These are phyloP conservation scores for Mercenaria mercenaria DNA, from an alignment of 1,140 invertebrate species.

Conservation along the genomic window DNA sequence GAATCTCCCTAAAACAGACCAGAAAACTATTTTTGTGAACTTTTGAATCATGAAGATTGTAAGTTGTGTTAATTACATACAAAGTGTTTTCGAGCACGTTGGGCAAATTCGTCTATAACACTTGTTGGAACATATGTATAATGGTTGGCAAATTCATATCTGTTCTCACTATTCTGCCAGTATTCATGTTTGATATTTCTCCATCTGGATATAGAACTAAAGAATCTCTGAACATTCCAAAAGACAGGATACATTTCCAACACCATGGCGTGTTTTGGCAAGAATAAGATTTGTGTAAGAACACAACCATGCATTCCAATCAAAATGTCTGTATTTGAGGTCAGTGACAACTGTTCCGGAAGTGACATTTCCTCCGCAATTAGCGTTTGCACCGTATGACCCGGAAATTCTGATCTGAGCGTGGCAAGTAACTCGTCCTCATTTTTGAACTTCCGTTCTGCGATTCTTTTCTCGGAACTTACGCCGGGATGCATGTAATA, in stretches of 20 bases:
- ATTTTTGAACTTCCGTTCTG: slow-evolving; percentile 78
- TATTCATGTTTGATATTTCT: slow-evolving; percentile 73
- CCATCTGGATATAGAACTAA: slow-evolving; percentile 76
- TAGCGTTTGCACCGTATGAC: slow-evolving; percentile 65
- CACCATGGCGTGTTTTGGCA: slow-evolving; percentile 97
- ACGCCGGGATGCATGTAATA: slow-evolving; percentile 76
- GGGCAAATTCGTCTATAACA: slow-evolving; percentile 25
- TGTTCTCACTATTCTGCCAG: slow-evolving; percentile 76
- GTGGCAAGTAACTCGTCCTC: slow-evolving; percentile 75
- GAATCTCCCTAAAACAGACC: too few species aligned
- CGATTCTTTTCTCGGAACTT: slow-evolving; percentile 50
- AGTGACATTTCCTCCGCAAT: slow-evolving; percentile 77
- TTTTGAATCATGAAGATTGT: too few species aligned
- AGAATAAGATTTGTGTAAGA: slow-evolving; percentile 96
- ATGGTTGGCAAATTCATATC: slow-evolving; percentile 68
- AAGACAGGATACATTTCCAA: slow-evolving; percentile 93
- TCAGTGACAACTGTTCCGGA: slow-evolving; percentile 73
- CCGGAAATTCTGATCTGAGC: slow-evolving; percentile 40
- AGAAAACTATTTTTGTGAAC: too few species aligned
- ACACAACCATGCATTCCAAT: slow-evolving; percentile 99
- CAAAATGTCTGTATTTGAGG: slow-evolving; percentile 93
- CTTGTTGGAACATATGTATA: slow-evolving; percentile 70
- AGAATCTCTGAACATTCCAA: slow-evolving; percentile 69
- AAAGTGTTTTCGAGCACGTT: too few species aligned
- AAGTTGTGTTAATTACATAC: too few species aligned